A percentile compares a stretch with the other conserved stretches of the same genome.
Evolutionary conservation across 1,140 invertebrate species (phyloP).

Genomic region (Anagrus nilaparvatae): DNA sequence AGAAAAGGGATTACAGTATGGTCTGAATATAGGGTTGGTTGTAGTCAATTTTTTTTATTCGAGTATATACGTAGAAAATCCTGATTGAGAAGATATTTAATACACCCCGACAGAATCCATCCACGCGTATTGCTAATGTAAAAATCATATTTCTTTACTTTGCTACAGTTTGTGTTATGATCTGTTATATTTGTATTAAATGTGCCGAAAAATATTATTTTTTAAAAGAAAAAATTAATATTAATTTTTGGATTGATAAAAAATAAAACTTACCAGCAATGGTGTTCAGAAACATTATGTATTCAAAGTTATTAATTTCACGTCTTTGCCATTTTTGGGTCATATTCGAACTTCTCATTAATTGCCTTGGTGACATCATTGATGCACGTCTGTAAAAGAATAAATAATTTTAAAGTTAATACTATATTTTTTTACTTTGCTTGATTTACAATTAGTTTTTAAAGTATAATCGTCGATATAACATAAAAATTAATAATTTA

Average conservation of each 20-base stretch:
- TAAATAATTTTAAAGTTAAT: neutral
- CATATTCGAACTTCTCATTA: conserved; percentile 99
- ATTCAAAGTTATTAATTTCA: conserved; percentile 99
- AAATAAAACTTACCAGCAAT: conserved; percentile 73
- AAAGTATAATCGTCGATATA: no score
- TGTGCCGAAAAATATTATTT: neutral
- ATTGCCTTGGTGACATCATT: conserved; percentile 94
- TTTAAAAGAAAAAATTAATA: neutral
- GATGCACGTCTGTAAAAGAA: conserved; percentile 72
- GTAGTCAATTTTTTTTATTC: no score
- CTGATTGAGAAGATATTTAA: conserved; percentile 45
- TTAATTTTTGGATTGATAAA: neutral
- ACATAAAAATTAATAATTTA: no score
- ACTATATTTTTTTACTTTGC: no score
- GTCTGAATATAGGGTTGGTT: no score
- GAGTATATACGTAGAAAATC: no score
- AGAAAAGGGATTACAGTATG: no score
- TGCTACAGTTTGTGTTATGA: conserved; percentile 7
- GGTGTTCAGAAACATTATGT: conserved; percentile 99
- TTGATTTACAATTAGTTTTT: no score
- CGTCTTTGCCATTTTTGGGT: conserved; percentile 97
- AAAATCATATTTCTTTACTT: conserved; percentile 15
- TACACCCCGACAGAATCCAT: conserved; percentile 39
- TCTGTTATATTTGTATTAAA: conserved; percentile 14
- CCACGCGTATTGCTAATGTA: conserved; percentile 35